Evolutionary conservation across 1,140 invertebrate genomes (phyloP), one percentile per base, ranked within the genome.

Genomic region (Parasteatoda tepidariorum): DNA sequence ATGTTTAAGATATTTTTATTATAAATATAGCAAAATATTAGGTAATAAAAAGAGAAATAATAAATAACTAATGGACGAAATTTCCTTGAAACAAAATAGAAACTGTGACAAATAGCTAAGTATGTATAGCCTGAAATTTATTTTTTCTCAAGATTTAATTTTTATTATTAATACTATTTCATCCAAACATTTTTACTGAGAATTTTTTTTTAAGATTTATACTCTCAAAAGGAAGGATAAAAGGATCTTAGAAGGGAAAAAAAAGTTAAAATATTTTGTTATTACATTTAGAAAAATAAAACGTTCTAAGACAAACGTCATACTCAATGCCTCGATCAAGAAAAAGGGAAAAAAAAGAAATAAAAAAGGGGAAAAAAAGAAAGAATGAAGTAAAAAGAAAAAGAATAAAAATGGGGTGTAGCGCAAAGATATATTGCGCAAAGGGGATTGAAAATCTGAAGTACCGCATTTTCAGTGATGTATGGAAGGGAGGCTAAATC

Each of bases 371-470:
- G 28, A 24, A 48, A 73, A 7, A 11, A 30, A 73, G 5, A 26
- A 73, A 73, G 55, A 73, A 73, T 54, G 26, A 26, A 57, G 18
- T n/a, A 73, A 73, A 31, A 57, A 26, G 28, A 30, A 30, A 55
- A 54, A 55, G 22, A 18, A 55, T 26, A 28, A 5, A 30, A 7
- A 26, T 13, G n/a, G 68, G 26, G 18, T n/a, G 33, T 31, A 70
- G 24, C 67, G 2, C 15, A 70, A 48, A 48, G 33, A 70, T 70
- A 70, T 48, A 70, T 48, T 48, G 34, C 3, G 31, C 18, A n/a
- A 30, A 48, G 34, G 38, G 67, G 67, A 70, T 70, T 70, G 67
- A 48, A 70, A 70, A 70, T 70, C 67, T 70, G 67, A 70, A 70
- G 67, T 70, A 70, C 38, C 33, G 67, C 67, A 70, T 41, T 70